Evolutionary conservation across 2,888 invertebrate species (phyloP).

Genomic region (Nasonovia ribisnigri): DNA sequence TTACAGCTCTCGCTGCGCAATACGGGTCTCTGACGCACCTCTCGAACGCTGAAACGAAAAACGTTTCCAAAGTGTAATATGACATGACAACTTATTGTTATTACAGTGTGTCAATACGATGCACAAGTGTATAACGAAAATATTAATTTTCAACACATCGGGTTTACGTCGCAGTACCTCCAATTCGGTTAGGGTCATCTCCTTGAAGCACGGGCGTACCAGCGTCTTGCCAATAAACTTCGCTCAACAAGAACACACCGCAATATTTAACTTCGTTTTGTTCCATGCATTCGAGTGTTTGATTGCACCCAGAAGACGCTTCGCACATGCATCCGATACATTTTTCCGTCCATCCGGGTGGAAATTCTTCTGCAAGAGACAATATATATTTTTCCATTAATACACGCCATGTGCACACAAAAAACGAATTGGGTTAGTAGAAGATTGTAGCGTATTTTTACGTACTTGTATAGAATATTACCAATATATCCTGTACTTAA

Average conservation of each 20-base stretch:
- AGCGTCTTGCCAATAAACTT: conserved; percentile 70
- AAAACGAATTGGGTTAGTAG: neutral
- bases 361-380: conserved; percentile 56
- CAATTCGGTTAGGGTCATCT: conserved; percentile 66
- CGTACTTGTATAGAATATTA: too few species aligned
- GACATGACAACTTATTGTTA: neutral
- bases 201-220: conserved; percentile 69
- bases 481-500: too few species aligned
- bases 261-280: conserved; percentile 68
- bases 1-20: conserved; percentile 70
- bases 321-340: conserved; percentile 69
- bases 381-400: neutral
- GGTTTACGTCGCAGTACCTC: conserved; percentile 65
- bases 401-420: neutral
- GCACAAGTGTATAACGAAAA: neutral
- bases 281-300: conserved; percentile 68
- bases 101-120: neutral
- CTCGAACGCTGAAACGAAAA: conserved; percentile 69
- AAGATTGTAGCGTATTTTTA: neutral
- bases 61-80: neutral
- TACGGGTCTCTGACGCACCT: conserved; percentile 69
- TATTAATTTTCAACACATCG: conserved; percentile 65
- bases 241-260: conserved; percentile 70
- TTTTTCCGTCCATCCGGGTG: conserved; percentile 68
- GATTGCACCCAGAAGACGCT: conserved; percentile 69